Percentiles rank a stretch among this genome's conserved stretches.
Evolutionary conservation across 1,140 invertebrate species (phyloP).

Genomic region (Trichomalopsis sarcophagae): DNA sequence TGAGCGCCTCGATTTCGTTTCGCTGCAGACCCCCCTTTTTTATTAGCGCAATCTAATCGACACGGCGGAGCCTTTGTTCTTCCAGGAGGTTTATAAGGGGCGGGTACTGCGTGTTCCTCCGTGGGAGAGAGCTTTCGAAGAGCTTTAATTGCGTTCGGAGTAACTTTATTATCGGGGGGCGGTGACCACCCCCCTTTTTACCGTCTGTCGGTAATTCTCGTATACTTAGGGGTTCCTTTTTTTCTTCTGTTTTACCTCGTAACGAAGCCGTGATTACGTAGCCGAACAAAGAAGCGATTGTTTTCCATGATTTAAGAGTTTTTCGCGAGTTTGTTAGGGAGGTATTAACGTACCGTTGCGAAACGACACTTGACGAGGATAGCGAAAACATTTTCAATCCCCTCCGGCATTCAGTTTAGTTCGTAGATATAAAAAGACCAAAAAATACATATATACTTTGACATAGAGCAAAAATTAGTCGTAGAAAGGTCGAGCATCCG

Average conservation of each 20-base stretch:
- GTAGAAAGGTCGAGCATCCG: not conserved
- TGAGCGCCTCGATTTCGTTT: not conserved
- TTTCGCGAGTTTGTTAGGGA: not conserved
- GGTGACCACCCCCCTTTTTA: not conserved
- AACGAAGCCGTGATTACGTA: not conserved
- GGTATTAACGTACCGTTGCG: not conserved
- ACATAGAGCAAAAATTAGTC: not conserved
- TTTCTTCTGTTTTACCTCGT: not conserved
- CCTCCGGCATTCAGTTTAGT: not conserved
- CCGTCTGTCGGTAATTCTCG: not conserved
- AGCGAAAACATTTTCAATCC: not conserved
- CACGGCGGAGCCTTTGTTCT: not conserved
- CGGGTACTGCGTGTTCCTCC: not conserved
- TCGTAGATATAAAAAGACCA: not conserved
- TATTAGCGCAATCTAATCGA: constrained; percentile 21
- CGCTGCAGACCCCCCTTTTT: not conserved
- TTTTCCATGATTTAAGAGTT: constrained; percentile 46
- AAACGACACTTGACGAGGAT: not conserved
- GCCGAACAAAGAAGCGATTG: constrained; percentile 48
- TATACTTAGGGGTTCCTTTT: not conserved
- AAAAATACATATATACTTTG: not conserved
- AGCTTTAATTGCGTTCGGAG: constrained; percentile 40
- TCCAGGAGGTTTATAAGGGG: not conserved
- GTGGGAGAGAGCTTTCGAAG: constrained; percentile 34
- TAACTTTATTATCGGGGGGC: constrained; percentile 13